Conservation (phyloP, 2,797 vertebrate species). For the Rhinichthys osculus region DNA sequence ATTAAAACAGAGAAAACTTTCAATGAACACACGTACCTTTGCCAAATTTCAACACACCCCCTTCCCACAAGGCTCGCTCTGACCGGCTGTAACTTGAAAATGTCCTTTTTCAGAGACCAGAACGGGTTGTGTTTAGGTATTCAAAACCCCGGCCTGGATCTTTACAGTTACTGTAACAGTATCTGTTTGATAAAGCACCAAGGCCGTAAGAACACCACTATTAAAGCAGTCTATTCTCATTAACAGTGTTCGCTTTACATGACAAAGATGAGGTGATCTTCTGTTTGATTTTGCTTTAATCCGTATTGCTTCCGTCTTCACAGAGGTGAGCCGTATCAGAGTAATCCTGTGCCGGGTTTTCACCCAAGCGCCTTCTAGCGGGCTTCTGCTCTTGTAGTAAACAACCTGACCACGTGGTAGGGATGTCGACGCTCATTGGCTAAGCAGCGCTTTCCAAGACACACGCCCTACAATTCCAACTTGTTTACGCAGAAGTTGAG, state of each 20-base stretch:
- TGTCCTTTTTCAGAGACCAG: conserved; percentile 56
- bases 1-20: conserved; percentile 59
- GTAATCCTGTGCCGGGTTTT: conserved; percentile 63
- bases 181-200: neutral
- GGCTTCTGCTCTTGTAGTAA: conserved; percentile 73
- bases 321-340: fast-evolving
- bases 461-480: conserved; percentile 74
- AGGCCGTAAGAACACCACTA: neutral
- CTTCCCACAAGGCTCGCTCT: conserved; percentile 66
- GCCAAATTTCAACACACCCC: conserved; percentile 63
- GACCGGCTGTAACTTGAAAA: conserved; percentile 72
- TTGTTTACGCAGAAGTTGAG: conserved; percentile 74
- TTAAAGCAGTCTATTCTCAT: neutral
- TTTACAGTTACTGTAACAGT: neutral
- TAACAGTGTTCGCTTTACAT: neutral
- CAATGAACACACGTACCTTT: conserved; percentile 66
- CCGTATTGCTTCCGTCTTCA: neutral
- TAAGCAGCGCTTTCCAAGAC: conserved; percentile 58
- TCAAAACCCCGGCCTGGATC: conserved; percentile 50
- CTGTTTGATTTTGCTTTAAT: neutral
- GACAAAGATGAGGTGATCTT: neutral
- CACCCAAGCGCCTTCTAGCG: conserved; percentile 38
- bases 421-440: conserved; percentile 71
- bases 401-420: conserved; percentile 78
- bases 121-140: conserved; percentile 15